Base-by-base conservation (phyloP, 2,888 invertebrate species). In the Noctua comes region DNA sequence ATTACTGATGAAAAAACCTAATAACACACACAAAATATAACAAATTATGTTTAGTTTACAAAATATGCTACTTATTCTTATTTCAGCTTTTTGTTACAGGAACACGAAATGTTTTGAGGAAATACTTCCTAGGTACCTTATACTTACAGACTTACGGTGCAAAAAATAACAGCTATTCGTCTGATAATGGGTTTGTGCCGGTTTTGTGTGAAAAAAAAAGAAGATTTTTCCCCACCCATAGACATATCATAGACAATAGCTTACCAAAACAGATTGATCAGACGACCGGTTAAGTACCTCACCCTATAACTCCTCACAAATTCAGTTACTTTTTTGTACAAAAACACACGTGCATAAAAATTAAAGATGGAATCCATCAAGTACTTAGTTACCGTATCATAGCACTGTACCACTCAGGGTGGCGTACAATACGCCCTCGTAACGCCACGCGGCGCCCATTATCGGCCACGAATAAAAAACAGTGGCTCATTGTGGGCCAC, bases 401-500 rank as follows among this genome's bases (percentile, higher is more conserved):
- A 86, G 79, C 86, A 71, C 74, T 76, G 27, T 36, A 82, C 84
- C 82, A 80, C 83, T 86, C 87, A 86, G 81, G 86, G 88, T 79
- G 76, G 73, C 83, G 75, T 87, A 95, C 95, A 95, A 95, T 94
- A 89, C 88, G 68, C 93, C 90, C 95, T 95, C 88, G 86, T 87
- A 76, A 66, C 77, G 95, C 91, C 96, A 96, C 96, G 95, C 94
- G 95, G 78, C 92, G 66, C 87, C 95, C 95, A 95, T 96, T 96
- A 96, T 92, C 89, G 85, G 87, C 86, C 90, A 89, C 86, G 85
- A 82, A 86, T 92, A 93, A 94, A 94, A 95, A 93, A 92, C 87
- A 89, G 82, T 86, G 76, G 79, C 76, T 80, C 89, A 88, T 91
- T 90, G 88, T 90, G 73, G 64, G 91, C 31, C 95, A 95, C 95